Conservation (phyloP, 1,140 invertebrate genomes). For the Adoxophyes honmai region DNA sequence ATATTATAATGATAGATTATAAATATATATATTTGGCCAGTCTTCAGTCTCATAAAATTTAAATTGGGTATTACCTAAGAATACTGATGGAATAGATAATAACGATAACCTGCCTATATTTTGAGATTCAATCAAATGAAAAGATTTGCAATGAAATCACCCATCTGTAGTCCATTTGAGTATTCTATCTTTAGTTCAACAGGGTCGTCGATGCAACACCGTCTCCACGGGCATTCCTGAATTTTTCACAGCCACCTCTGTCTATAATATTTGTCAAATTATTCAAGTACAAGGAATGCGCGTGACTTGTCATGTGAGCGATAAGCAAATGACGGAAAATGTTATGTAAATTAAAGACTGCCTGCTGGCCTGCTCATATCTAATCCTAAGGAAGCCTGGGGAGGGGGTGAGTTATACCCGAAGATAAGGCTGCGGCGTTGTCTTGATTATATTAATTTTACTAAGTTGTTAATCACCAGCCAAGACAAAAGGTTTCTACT, state of each 20-base stretch:
- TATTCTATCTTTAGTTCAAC: no score
- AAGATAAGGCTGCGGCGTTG: constrained; percentile 52
- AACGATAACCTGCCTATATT: no score
- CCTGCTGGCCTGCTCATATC: constrained; percentile 25
- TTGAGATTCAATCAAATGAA: no score
- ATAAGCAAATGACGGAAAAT: constrained; percentile 74
- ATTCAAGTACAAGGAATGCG: constrained; percentile 62
- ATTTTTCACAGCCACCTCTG: constrained; percentile 44
- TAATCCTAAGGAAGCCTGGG: constrained; percentile 61
- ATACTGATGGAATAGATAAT: no score
- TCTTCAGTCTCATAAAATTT: no score
- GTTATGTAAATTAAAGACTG: constrained; percentile 70
- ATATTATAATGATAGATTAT: no score
- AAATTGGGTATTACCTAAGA: no score
- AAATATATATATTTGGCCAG: no score
- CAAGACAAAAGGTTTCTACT: no score
- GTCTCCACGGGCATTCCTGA: constrained; percentile 43
- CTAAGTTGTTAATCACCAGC: no score
- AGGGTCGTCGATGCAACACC: background rate
- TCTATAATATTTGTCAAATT: constrained; percentile 65
- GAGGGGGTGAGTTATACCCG: constrained; percentile 56
- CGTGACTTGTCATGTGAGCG: constrained; percentile 67
- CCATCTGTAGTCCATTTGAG: no score
- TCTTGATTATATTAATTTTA: constrained; percentile 35
- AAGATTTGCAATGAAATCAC: no score